These are phyloP conservation scores for Erebia epiphron DNA, from an alignment of 2,888 invertebrate genomes.

Conservation along the genomic window DNA sequence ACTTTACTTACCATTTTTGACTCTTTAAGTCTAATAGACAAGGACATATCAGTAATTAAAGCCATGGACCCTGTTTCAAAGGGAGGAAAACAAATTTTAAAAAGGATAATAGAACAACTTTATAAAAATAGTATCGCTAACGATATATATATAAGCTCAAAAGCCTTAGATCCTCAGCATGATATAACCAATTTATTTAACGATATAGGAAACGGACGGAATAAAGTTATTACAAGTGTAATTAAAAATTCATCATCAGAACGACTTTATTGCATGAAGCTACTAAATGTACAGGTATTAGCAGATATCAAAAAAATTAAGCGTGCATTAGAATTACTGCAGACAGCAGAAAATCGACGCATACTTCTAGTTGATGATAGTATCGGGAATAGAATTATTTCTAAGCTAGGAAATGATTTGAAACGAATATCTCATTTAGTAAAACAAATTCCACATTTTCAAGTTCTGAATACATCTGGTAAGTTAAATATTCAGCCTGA, in stretches of 20 bases:
- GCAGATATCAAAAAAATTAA: constrained; percentile 57
- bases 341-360: constrained; percentile 54
- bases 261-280: constrained; percentile 55
- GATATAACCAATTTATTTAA: constrained; percentile 55
- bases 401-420: constrained; percentile 48
- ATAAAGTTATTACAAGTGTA: constrained; percentile 46
- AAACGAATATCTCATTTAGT: constrained; percentile 48
- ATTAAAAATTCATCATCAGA: constrained; percentile 45
- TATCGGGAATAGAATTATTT: constrained; percentile 45
- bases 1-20: constrained; percentile 55
- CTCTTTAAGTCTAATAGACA: constrained; percentile 45
- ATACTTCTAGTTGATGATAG: constrained; percentile 48
- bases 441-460: constrained; percentile 42
- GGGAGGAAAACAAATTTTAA: constrained; percentile 50
- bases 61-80: constrained; percentile 51
- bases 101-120: constrained; percentile 52
- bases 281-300: constrained; percentile 54
- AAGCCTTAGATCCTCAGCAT: constrained; percentile 30
- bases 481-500: not conserved
- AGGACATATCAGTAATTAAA: constrained; percentile 45
- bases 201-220: constrained; percentile 55
- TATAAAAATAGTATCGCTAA: constrained; percentile 46
- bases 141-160: constrained; percentile 37
- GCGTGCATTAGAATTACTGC: constrained; percentile 50
- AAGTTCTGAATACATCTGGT: constrained; percentile 24